A percentile compares a stretch with the other conserved stretches of the same genome.
phyloP scores from a whole-genome alignment of 2,113 vertebrate species.

The Vulpes vulpes region DNA sequence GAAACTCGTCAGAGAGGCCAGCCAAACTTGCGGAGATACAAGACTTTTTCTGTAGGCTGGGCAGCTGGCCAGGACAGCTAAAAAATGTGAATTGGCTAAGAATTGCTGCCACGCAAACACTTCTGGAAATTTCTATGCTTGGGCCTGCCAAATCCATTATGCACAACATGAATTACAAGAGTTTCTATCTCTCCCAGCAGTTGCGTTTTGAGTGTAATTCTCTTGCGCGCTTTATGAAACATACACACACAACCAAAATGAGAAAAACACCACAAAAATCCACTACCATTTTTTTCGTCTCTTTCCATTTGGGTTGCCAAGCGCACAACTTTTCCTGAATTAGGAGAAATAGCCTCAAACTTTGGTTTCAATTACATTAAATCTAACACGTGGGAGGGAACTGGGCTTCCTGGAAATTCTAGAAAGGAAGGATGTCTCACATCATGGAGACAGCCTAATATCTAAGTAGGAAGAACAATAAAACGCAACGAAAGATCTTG shows the following conservation, averaged over 20 bases:
- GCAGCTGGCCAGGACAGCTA: constrained; percentile 92
- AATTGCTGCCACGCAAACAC: constrained; percentile 95
- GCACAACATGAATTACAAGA: constrained; percentile 91
- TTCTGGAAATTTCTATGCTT: constrained; percentile 97
- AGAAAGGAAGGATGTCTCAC: constrained; percentile 85
- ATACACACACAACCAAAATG: constrained; percentile 70
- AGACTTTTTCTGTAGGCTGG: constrained; percentile 93
- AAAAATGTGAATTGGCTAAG: constrained; percentile 93
- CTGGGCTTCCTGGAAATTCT: constrained; percentile 87
- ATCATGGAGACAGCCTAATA: constrained; percentile 79
- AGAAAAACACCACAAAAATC: constrained; percentile 66
- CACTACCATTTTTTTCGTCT: constrained; percentile 43
- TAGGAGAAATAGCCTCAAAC: constrained; percentile 87
- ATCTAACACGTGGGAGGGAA: constrained; percentile 86
- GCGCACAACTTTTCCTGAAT: constrained; percentile 86
- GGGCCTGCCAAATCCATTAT: constrained; percentile 93
- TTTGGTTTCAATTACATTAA: constrained; percentile 85
- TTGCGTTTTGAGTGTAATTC: constrained; percentile 82
- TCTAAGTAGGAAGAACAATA: constrained; percentile 81
- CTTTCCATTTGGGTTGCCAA: constrained; percentile 87
- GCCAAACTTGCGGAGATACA: constrained; percentile 90
- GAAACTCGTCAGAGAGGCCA: constrained; percentile 93
- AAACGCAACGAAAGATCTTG: constrained; percentile 58
- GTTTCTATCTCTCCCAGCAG: constrained; percentile 87
- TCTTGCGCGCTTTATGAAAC: constrained; percentile 83